Evolutionary conservation across 2,113 vertebrate genomes (phyloP).

Genomic region (Pelvicachromis taeniatus): DNA sequence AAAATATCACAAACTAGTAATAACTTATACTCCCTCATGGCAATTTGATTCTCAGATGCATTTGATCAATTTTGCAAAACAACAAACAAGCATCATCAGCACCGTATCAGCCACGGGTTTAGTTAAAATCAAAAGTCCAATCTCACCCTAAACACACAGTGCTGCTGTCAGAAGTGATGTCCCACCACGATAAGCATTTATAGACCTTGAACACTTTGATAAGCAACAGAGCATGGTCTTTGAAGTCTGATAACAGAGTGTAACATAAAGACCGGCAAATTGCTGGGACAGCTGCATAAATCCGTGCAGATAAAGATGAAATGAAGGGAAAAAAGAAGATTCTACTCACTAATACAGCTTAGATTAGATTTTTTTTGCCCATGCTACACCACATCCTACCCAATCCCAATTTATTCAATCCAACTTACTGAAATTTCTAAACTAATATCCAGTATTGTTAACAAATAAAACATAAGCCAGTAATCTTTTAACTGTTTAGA

Average conservation of each 20-base stretch:
- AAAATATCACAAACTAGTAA: not conserved
- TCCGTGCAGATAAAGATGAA: not conserved
- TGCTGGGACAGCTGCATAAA: not conserved
- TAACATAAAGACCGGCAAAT: not conserved
- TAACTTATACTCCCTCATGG: not conserved
- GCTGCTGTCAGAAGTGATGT: constrained; percentile 1
- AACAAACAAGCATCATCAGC: constrained; percentile 32
- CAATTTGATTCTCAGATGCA: constrained; percentile 17
- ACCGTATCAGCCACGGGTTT: not conserved
- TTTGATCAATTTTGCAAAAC: constrained; percentile 24
- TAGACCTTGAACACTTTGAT: constrained; percentile 29
- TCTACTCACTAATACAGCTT: not conserved
- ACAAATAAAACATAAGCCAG: not conserved
- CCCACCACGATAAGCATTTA: constrained; percentile 2
- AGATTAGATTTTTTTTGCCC: not conserved
- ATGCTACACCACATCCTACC: not conserved
- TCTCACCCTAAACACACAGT: constrained; percentile 10
- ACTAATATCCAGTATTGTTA: not conserved
- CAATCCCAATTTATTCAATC: not conserved
- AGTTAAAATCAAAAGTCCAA: constrained; percentile 27
- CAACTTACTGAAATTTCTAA: not conserved
- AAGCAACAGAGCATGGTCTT: not conserved
- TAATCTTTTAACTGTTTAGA: not conserved
- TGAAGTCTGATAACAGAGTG: constrained; percentile 12
- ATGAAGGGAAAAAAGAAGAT: not conserved